Evolutionary conservation across 2,888 invertebrate species (phyloP).

Genomic region (Listrodromus nycthemerus): DNA sequence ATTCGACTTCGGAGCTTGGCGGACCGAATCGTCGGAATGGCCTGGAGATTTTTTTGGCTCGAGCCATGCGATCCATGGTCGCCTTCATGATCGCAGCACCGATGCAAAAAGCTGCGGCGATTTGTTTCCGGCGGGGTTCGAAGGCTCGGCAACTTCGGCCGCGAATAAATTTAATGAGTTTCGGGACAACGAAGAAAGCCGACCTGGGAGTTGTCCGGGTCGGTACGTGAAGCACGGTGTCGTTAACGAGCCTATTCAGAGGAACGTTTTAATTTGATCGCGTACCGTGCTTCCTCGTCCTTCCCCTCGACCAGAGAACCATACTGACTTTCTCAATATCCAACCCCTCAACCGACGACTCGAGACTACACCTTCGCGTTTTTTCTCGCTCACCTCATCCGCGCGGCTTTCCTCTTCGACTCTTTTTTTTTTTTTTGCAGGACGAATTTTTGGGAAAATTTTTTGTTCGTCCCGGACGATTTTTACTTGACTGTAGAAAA

Average conservation of each 20-base stretch:
- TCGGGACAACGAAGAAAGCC: slow-evolving; percentile 50
- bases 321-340: slow-evolving; percentile 12
- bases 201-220: slow-evolving; percentile 38
- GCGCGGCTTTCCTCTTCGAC: slow-evolving; percentile 27
- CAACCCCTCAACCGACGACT: background rate
- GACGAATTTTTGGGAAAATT: background rate
- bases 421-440: slow-evolving; percentile 12
- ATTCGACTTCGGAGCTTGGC: background rate
- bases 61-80: background rate
- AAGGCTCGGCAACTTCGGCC: slow-evolving; percentile 47
- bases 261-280: slow-evolving; percentile 72
- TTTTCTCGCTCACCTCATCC: slow-evolving; percentile 34
- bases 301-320: background rate
- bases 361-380: slow-evolving; percentile 42
- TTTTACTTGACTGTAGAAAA: too few species aligned
- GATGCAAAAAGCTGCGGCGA: slow-evolving; percentile 24
- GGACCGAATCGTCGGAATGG: background rate
- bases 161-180: slow-evolving; percentile 73
- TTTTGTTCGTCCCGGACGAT: too few species aligned
- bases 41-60: background rate
- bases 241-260: slow-evolving; percentile 73
- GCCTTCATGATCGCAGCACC: background rate
- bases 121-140: slow-evolving; percentile 30
- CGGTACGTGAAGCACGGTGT: slow-evolving; percentile 56
- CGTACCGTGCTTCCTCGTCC: slow-evolving; percentile 47